A percentile compares a stretch with the other conserved stretches of the same genome.
Evolutionary conservation across 2,113 vertebrate genomes (phyloP).

Genomic region (Grallaria varia): DNA sequence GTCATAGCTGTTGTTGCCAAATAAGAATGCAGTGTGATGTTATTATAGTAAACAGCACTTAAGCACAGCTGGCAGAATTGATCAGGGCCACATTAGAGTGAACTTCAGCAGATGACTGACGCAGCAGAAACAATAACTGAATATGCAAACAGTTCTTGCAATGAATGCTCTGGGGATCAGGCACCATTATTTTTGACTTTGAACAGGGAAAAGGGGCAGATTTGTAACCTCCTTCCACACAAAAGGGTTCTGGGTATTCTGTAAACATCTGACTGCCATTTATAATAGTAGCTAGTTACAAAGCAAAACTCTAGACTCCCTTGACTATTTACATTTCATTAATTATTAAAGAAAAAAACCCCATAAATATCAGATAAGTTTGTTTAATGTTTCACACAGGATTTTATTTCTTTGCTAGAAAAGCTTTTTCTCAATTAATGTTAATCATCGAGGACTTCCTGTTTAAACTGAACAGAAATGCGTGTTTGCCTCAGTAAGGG

Average conservation of each 20-base stretch:
- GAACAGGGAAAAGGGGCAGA: conserved; percentile 82
- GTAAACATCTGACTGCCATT: conserved; percentile 92
- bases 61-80: conserved; percentile 93
- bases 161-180: conserved; percentile 84
- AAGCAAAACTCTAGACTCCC: conserved; percentile 83
- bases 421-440: conserved; percentile 86
- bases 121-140: conserved; percentile 95
- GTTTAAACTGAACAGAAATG: conserved; percentile 82
- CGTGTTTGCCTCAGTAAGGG: conserved; percentile 70
- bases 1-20: conserved; percentile 81
- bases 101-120: conserved; percentile 89
- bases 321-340: conserved; percentile 95
- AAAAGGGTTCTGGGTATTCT: conserved; percentile 83
- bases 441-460: conserved; percentile 88
- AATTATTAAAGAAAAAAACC: conserved; percentile 86
- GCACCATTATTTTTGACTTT: conserved; percentile 88
- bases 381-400: conserved; percentile 92
- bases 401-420: conserved; percentile 72
- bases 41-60: conserved; percentile 94
- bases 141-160: conserved; percentile 92
- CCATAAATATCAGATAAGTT: conserved; percentile 90
- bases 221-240: conserved; percentile 83
- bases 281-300: conserved; percentile 76
- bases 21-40: conserved; percentile 83
- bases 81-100: conserved; percentile 87